Evolutionary conservation across 1,140 invertebrate genomes (phyloP).

Genomic region (Conus ventricosus): DNA sequence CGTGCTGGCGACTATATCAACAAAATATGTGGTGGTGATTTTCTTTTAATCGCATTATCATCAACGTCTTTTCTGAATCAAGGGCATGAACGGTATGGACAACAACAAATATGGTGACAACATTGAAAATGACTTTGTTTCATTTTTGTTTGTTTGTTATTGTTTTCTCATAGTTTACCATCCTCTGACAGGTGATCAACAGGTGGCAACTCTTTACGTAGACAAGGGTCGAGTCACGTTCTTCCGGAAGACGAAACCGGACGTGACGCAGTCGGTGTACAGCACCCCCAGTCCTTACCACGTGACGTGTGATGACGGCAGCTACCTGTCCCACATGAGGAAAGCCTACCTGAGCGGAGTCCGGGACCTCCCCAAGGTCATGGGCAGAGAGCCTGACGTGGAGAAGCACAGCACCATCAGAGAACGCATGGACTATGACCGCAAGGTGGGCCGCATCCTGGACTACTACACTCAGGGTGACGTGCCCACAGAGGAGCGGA

Average conservation of each 20-base stretch:
- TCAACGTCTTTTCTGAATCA: too few species aligned
- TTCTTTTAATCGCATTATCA: too few species aligned
- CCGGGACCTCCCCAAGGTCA: slow-evolving; percentile 18
- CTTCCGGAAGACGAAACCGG: slow-evolving; percentile 51
- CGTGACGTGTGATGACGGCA: slow-evolving; percentile 37
- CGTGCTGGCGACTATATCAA: too few species aligned
- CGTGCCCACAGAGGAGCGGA: background rate
- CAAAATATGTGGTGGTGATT: too few species aligned
- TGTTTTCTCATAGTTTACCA: background rate
- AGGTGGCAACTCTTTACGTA: slow-evolving; percentile 35
- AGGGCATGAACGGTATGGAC: too few species aligned
- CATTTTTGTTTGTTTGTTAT: too few species aligned
- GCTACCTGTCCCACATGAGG: slow-evolving; percentile 56
- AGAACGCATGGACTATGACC: slow-evolving; percentile 55
- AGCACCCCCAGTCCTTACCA: slow-evolving; percentile 38
- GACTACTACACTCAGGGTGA: slow-evolving; percentile 56
- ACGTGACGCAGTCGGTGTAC: slow-evolving; percentile 41
- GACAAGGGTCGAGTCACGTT: slow-evolving; percentile 59
- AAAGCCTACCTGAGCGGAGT: slow-evolving; percentile 55
- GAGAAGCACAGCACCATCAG: slow-evolving; percentile 35
- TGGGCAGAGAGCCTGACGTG: slow-evolving; percentile 5
- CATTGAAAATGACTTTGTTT: too few species aligned
- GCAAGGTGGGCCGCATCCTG: slow-evolving; percentile 57
- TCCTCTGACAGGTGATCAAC: background rate
- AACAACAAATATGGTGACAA: too few species aligned